Base-by-base conservation (phyloP, 2,113 vertebrate species). In the Lota lota region DNA sequence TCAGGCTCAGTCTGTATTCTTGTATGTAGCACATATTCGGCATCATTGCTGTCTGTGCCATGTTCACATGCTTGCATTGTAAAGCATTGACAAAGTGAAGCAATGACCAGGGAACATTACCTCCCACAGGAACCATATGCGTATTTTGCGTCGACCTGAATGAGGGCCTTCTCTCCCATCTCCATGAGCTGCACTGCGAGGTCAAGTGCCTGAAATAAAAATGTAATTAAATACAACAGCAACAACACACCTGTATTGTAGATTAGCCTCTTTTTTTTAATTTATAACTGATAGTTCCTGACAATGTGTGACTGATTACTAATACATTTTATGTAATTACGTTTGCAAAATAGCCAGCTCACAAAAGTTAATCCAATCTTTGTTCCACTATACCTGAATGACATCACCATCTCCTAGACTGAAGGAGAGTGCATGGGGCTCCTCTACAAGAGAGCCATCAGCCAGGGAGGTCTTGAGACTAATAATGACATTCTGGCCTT, bases 341-440 rank as follows among this genome's bases (percentile, higher is more conserved):
- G 16, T 53, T 12, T 15, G 2, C 51, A 53, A 53, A 53, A 53
- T 53, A 53, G 51, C 51, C 11, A 53, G 28, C 3, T 53, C 12
- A 53, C 51, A 4, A 4, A 4, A 12, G 11, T 4, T 17, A 14
- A 11, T 17, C 3, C 2, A 33, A 4, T 53, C 5, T 56, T 18
- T 18, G 16, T 18, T 6, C n/a, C 1, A 10, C 28, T 63, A 28
- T 80, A 99, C 97, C 94, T 99, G 97, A 50, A 98, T 89, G 50
- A 98, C 94, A 0, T 99, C 97, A 0, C 96, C 94, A 75, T 99
- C 97, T 14, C 97, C 97, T 68, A 98, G 74, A 0, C 95, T 97
- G 82, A 99, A 99, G 36, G 82, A 69, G 50, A 97, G 85, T 2
- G 87, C 69, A 0, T 85, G 78, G 15, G 92, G 85, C 63, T 96